Evolutionary conservation across 2,797 vertebrate genomes (phyloP).

Genomic region (Brotula barbata): DNA sequence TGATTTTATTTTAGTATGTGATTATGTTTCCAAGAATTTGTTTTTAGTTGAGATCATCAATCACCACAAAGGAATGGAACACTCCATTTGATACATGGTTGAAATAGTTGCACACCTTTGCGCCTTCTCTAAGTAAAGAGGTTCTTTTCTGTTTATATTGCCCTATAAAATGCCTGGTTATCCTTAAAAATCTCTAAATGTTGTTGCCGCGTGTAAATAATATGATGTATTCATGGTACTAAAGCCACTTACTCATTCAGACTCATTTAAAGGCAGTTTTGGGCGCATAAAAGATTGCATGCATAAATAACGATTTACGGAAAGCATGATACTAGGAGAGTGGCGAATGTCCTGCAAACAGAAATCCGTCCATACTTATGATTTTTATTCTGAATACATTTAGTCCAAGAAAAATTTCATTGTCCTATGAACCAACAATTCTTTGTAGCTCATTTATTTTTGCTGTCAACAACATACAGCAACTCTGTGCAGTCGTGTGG

Average conservation of each 20-base stretch:
- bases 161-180: constrained; percentile 35
- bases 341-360: constrained; percentile 11
- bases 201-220: constrained; percentile 62
- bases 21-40: constrained; percentile 42
- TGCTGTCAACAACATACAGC: constrained; percentile 14
- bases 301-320: constrained; percentile 30
- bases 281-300: constrained; percentile 51
- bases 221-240: constrained; percentile 47
- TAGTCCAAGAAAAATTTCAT: constrained; percentile 15
- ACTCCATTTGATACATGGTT: constrained; percentile 43
- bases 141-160: constrained; percentile 45
- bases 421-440: constrained; percentile 9
- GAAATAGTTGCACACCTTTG: constrained; percentile 58
- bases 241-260: constrained; percentile 27
- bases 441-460: background rate
- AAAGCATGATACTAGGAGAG: constrained; percentile 43
- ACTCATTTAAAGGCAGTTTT: constrained; percentile 37
- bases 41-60: constrained; percentile 30
- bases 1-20: constrained; percentile 50
- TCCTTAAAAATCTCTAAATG: constrained; percentile 38
- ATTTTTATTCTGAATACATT: constrained; percentile 26
- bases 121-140: constrained; percentile 64
- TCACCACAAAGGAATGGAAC: constrained; percentile 35
- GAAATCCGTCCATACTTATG: constrained; percentile 22
- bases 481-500: no score